These are phyloP conservation scores for Patella ulyssiponensis DNA, from an alignment of 2,888 invertebrate species.

Conservation along the genomic window DNA sequence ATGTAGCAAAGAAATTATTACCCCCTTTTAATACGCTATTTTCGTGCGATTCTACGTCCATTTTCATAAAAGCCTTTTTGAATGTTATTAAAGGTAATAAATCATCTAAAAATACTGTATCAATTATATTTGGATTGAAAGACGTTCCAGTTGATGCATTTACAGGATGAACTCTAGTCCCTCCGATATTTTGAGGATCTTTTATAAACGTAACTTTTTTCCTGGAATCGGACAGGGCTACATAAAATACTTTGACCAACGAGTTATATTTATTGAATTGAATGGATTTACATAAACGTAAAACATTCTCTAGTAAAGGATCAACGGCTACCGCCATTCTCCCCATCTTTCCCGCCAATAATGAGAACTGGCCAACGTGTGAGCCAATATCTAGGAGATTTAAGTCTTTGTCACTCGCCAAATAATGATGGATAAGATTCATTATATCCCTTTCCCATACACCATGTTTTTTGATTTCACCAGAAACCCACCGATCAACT, in stretches of 20 bases:
- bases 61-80: slow-evolving; percentile 6
- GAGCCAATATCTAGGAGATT: background rate
- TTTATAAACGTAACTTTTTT: background rate
- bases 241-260: background rate
- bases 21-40: background rate
- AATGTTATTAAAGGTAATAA: background rate
- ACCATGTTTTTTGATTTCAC: background rate
- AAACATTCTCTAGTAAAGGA: background rate
- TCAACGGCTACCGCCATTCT: background rate
- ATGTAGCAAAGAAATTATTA: background rate
- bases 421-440: background rate
- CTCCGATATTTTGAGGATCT: background rate
- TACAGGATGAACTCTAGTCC: background rate
- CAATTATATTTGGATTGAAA: background rate
- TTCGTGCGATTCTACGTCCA: slow-evolving; percentile 4
- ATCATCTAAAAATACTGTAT: slow-evolving; percentile 1
- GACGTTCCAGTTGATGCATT: background rate
- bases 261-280: background rate
- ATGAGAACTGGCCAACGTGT: background rate
- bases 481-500: slow-evolving; percentile 1
- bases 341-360: background rate
- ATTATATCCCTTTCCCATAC: background rate
- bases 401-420: background rate
- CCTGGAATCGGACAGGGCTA: background rate
- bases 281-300: background rate